phyloP scores from a whole-genome alignment of 2,888 invertebrate species.

The Parapristionchus giblindavisi region DNA sequence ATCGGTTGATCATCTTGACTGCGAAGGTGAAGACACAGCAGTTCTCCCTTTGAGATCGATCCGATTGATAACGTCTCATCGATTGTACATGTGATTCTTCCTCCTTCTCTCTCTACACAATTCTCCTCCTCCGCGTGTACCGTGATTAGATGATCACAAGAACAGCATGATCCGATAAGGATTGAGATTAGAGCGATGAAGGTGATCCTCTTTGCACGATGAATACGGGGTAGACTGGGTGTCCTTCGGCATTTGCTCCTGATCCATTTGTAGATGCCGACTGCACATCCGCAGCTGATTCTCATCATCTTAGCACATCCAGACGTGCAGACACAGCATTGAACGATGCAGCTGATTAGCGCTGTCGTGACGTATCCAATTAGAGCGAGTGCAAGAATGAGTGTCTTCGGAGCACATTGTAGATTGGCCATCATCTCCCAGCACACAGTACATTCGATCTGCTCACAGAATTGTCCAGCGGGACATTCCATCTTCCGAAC shows the following conservation, averaged over 20 bases:
- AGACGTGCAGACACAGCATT: background rate
- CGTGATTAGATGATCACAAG: background rate
- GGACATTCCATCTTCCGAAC: background rate
- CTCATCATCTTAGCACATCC: background rate
- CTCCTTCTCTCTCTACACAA: background rate
- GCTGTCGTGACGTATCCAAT: background rate
- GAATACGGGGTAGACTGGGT: too few relatives aligned
- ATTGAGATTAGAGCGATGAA: background rate
- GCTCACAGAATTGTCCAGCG: slow-evolving; percentile 31
- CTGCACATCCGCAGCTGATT: background rate
- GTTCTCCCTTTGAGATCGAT: background rate
- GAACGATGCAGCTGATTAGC: background rate
- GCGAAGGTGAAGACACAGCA: background rate
- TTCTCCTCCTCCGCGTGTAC: background rate
- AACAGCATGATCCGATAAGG: too few relatives aligned
- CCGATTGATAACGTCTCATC: background rate
- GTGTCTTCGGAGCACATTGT: slow-evolving; percentile 5
- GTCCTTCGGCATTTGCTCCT: background rate
- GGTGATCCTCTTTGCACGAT: background rate
- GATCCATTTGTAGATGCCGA: background rate
- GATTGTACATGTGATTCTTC: background rate
- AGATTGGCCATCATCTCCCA: background rate
- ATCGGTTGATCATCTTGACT: background rate
- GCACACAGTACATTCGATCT: slow-evolving; percentile 18
- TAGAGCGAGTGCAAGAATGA: background rate